Base-by-base conservation (phyloP, 92 coral and sea anemone genomes). In the Siderastrea radians region DNA sequence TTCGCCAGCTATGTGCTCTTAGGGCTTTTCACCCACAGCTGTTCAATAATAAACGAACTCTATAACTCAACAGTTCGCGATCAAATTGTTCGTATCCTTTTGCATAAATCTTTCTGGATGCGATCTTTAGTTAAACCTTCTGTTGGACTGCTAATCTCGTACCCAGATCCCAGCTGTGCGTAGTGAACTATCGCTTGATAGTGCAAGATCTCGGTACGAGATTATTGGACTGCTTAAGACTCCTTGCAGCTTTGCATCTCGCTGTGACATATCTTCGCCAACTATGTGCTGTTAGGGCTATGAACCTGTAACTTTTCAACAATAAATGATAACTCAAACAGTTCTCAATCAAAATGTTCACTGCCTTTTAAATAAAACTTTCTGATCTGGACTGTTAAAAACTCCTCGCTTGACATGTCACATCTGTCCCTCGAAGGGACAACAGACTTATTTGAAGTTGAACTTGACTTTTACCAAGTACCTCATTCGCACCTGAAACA, bases 401-500 rank as follows among this genome's bases (percentile, higher is more conserved):
- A 48, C 66, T 62, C 54, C 19, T 11, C 68, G 26, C 9, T 80
- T 38, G 49, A 49, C 44, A 55, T 59, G 13, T 44, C 79, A 7
- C 70, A 26, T 65, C 66, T 63, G 58, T 1, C 16, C 66, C 70
- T 26, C 6, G 65, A 10, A n/a, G 7, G 2, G 15, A 8, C 43
- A 16, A 9, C 61, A 19, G 5, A 43, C 11, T 82, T 84, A 96
- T 82, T 94, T 91, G 92, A 93, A 96, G 76, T 95, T 88, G 70
- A 96, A 96, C 93, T 91, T 93, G 68, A 94, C 85, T 90, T 96
- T 95, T 75, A 95, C 96, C 80, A 96, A 90, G 78, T 91, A 96
- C n/a, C 95, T 96, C 99, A 96, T 93, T 53, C 96, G 96, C 47
- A 96, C 95, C 99, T 96, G 85, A 54, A 54, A 55, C 4, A 59